These are phyloP conservation scores for Ovis canadensis DNA, from an alignment of 2,113 vertebrate species.

Conservation along the genomic window DNA sequence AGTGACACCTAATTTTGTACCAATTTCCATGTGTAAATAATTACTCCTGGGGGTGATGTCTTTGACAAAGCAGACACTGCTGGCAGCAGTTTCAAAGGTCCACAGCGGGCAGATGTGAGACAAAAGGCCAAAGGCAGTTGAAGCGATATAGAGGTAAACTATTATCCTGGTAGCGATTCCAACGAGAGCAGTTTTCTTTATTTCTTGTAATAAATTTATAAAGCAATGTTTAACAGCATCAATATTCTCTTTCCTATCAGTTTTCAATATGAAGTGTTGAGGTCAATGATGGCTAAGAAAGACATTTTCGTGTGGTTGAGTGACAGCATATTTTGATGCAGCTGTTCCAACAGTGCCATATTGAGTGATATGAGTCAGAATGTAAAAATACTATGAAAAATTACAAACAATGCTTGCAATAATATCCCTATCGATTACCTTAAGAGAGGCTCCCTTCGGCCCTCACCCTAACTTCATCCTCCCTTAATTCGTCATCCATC, in stretches of 20 bases:
- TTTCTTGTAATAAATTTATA: background rate
- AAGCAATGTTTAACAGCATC: background rate
- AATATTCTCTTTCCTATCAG: background rate
- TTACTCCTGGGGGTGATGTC: background rate
- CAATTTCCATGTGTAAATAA: background rate
- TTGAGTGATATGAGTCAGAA: background rate
- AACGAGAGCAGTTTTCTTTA: background rate
- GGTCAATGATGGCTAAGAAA: background rate
- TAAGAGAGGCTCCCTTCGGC: background rate
- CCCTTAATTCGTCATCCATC: background rate
- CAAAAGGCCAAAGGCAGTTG: background rate
- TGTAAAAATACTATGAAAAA: background rate
- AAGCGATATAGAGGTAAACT: background rate
- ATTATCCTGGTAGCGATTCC: background rate
- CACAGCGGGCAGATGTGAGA: background rate
- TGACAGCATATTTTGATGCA: background rate
- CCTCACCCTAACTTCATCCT: background rate
- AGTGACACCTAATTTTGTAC: background rate
- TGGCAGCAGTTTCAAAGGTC: background rate
- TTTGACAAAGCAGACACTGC: background rate
- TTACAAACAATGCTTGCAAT: background rate
- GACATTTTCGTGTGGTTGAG: background rate
- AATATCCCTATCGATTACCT: background rate
- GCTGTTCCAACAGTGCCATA: background rate
- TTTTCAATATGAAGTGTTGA: background rate